Percentiles rank a stretch among this genome's conserved stretches.
phyloP scores from a whole-genome alignment of 2,113 vertebrate species.

The Sebastes schlegelii region DNA sequence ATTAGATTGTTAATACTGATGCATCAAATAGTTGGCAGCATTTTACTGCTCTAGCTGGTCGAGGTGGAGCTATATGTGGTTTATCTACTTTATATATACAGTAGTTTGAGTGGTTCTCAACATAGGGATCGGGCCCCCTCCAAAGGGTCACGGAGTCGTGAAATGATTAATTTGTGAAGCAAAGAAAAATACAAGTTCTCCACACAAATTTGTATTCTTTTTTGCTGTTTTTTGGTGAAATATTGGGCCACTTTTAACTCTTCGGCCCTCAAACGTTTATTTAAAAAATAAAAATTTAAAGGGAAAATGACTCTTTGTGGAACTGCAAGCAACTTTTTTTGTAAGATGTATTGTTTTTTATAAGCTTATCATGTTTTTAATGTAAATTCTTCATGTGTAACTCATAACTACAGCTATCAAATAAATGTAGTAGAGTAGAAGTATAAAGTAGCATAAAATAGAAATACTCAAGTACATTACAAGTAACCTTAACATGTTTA shows the following conservation, averaged over 20 bases:
- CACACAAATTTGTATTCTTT: background rate
- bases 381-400: background rate
- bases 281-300: background rate
- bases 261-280: background rate
- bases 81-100: background rate
- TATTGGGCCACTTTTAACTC: background rate
- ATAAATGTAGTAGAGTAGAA: background rate
- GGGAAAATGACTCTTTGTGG: background rate
- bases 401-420: background rate
- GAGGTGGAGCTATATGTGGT: background rate
- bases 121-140: no score
- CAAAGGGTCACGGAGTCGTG: background rate
- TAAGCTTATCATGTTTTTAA: background rate
- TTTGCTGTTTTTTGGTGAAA: background rate
- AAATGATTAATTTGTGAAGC: background rate
- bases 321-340: background rate
- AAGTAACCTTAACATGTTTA: background rate
- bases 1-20: no score
- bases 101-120: background rate
- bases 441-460: background rate
- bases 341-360: background rate
- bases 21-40: background rate
- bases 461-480: background rate
- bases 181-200: background rate
- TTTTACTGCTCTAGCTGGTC: background rate